phyloP scores from a whole-genome alignment of 2,888 invertebrate genomes.

The Caenorhabditis sinica region DNA sequence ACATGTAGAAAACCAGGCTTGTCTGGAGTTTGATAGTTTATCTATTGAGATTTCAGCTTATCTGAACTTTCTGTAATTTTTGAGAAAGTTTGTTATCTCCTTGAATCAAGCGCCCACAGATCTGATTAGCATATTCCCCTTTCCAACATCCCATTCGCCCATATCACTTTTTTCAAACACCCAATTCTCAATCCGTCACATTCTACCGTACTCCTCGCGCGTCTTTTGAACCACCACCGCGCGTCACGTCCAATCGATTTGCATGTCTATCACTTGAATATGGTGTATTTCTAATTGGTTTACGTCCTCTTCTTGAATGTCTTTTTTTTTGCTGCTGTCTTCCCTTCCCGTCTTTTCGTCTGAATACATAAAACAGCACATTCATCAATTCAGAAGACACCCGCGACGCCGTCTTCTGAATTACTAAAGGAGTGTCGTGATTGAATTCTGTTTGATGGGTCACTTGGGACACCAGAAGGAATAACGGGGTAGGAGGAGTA shows the following conservation, averaged over 20 bases:
- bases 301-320: constrained; percentile 25
- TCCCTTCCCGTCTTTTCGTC: constrained; percentile 5
- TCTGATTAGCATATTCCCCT: neutral
- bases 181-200: constrained; percentile 26
- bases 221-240: neutral
- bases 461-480: constrained; percentile 33
- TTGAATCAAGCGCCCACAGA: too few species aligned
- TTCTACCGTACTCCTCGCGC: constrained; percentile 32
- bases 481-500: neutral
- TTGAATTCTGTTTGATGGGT: constrained; percentile 63
- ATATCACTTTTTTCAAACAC: constrained; percentile 33
- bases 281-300: constrained; percentile 63
- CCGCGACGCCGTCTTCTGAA: constrained; percentile 27
- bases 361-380: constrained; percentile 64
- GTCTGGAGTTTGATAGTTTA: too few species aligned
- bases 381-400: constrained; percentile 61
- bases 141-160: neutral
- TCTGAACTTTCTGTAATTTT: too few species aligned
- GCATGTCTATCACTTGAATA: constrained; percentile 57
- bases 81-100: too few species aligned
- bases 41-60: too few species aligned
- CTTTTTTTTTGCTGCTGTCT: constrained; percentile 14
- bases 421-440: constrained; percentile 45
- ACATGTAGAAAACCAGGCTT: too few species aligned
- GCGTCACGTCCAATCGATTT: constrained; percentile 53